A percentile compares a stretch with the other conserved stretches of the same genome.
These are phyloP conservation scores for Cathartes aura DNA, from an alignment of 2,113 vertebrate species.

Conservation along the genomic window DNA sequence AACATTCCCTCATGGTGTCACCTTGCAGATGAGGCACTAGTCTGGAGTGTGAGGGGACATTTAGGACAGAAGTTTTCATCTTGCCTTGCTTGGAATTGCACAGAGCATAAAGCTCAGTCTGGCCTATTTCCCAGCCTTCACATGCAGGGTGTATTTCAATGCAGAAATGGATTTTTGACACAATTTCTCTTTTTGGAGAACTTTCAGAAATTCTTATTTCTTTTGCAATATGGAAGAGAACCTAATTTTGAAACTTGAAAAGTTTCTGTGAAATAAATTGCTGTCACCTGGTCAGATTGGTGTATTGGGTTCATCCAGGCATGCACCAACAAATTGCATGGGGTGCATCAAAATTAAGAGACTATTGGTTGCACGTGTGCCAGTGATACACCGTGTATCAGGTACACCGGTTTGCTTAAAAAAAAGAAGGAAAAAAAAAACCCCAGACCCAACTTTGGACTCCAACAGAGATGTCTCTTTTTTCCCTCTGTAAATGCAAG, in stretches of 20 bases:
- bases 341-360: not conserved
- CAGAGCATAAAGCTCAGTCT: not conserved
- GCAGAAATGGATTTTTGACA: not conserved
- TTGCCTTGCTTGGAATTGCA: not conserved
- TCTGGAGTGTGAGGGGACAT: not conserved
- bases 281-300: not conserved
- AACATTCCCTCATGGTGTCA: accelerated
- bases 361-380: accelerated
- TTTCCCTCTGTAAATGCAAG: not conserved
- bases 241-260: not conserved
- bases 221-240: not conserved
- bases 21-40: not conserved
- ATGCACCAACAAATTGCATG: not conserved
- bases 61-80: not conserved
- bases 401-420: not conserved
- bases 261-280: not conserved
- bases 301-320: not conserved
- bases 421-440: not conserved
- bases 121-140: not conserved
- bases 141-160: not conserved
- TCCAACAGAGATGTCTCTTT: not conserved
- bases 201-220: not conserved
- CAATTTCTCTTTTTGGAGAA: not conserved
- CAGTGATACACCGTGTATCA: not conserved
- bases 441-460: accelerated